Evolutionary conservation across 2,888 invertebrate genomes (phyloP), one percentile per base, ranked within the genome.

Genomic region (Acanthosepion pharaonis): DNA sequence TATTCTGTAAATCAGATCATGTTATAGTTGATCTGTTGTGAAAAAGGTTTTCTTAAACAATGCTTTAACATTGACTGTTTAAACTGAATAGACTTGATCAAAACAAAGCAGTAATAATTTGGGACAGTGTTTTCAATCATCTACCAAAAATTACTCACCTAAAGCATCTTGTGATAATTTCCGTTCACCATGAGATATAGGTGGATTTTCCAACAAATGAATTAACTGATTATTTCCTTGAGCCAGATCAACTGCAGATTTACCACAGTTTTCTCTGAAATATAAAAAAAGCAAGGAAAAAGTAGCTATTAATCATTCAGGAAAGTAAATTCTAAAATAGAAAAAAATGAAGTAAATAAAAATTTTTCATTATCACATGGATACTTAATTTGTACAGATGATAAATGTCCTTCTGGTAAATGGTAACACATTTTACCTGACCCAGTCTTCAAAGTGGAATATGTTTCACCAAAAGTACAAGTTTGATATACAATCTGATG

Each of bases 211-310:
- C 92, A 97, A 95, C n/a, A 96, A 95, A 94, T 96, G 95, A 1
- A 97, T 95, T 51, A 98, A 95, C 78, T 97, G 97, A n/a, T 97
- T 96, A 94, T 97, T 97, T 25, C 97, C 96, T 48, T 96, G 97
- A 6, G 97, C 97, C 95, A 98, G 95, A 94, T 97, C 97, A 94
- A 97, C 95, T 6, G 97, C 97, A 8, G 97, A 97, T 95, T 97
- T 97, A 18, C 97, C 97, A 92, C 96, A 96, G 96, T 97, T 97
- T 95, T 97, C 97, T 94, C 98, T 97, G 95, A 8, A 96, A 96
- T 94, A 93, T 94, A 93, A 94, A 78, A 49, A 51, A 93, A 94
- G 94, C 28, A 28, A 92, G 93, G 92, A 53, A 93, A 93, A 93
- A 25, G 33, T n/a, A 9, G n/a, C 15, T 2, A 78, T 78, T 9